These are phyloP conservation scores for Melanaphis sacchari DNA, from an alignment of 1,140 invertebrate species.

Conservation along the genomic window DNA sequence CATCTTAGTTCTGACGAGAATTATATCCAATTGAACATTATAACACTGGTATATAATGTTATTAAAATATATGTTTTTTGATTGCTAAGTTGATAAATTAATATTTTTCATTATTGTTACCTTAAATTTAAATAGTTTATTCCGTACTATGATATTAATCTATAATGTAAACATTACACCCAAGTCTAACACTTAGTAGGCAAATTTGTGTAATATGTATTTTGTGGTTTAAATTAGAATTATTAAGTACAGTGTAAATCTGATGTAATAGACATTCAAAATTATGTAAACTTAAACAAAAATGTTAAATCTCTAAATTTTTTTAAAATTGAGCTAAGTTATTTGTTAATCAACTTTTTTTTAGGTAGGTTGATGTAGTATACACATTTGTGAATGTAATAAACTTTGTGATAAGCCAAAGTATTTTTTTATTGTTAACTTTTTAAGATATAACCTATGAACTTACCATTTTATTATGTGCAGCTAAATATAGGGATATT, in stretches of 20 bases:
- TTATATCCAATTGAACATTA: background rate
- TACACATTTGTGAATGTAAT: constrained; percentile 53
- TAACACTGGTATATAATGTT: background rate
- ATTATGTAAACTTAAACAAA: background rate
- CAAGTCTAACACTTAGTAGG: background rate
- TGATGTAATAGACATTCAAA: constrained; percentile 18
- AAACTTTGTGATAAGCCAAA: constrained; percentile 50
- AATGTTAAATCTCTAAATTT: background rate
- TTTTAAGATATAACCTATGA: background rate
- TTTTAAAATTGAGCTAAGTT: constrained; percentile 15
- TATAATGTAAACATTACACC: constrained; percentile 10
- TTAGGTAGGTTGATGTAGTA: constrained; percentile 23
- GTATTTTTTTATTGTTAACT: constrained; percentile 12
- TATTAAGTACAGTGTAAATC: constrained; percentile 33
- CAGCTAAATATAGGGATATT: background rate
- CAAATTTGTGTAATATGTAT: constrained; percentile 1
- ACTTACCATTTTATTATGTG: background rate
- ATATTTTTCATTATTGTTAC: constrained; percentile 55
- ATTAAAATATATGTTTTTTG: constrained; percentile 18
- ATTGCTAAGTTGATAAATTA: constrained; percentile 43
- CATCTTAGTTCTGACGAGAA: background rate
- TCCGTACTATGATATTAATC: constrained; percentile 17
- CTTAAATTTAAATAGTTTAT: constrained; percentile 55
- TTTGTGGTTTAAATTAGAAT: background rate
- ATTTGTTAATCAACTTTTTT: constrained; percentile 30